These are phyloP conservation scores for Loripinus fragilis DNA, from an alignment of 2,888 invertebrate genomes.

Conservation along the genomic window DNA sequence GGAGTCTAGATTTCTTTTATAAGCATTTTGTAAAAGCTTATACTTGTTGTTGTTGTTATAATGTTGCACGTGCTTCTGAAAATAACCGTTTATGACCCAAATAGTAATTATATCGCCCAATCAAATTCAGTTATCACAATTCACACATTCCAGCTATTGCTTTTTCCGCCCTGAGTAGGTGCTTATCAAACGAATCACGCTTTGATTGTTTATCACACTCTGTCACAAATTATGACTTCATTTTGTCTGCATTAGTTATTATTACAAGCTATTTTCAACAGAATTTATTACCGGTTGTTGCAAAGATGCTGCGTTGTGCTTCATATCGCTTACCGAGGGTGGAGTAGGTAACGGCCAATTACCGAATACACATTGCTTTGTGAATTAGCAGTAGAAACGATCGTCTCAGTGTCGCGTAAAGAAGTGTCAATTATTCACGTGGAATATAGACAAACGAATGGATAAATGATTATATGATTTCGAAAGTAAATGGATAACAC, in stretches of 20 bases:
- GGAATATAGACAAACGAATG: slow-evolving; percentile 11
- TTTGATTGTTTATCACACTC: too few relatives aligned
- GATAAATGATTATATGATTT: slow-evolving; percentile 2
- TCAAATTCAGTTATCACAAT: not conserved
- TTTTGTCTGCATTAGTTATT: too few relatives aligned
- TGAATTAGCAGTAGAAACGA: slow-evolving; percentile 9
- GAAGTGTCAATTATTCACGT: not conserved
- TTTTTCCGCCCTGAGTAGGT: not conserved
- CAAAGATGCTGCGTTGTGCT: too few relatives aligned
- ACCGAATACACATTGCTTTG: slow-evolving; percentile 22
- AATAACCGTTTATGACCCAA: not conserved
- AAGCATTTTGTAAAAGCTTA: too few relatives aligned
- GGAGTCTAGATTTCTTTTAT: too few relatives aligned
- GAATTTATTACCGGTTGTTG: too few relatives aligned
- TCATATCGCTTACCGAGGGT: not conserved
- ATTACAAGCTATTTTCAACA: too few relatives aligned
- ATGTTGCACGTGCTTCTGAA: slow-evolving; percentile 7
- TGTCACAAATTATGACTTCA: too few relatives aligned
- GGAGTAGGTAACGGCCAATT: slow-evolving; percentile 20
- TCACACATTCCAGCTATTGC: slow-evolving; percentile 2
- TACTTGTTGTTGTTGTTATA: too few relatives aligned
- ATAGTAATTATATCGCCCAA: slow-evolving; percentile 4
- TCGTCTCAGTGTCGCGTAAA: not conserved
- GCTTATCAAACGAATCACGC: too few relatives aligned
- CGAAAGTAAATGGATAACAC: not conserved